Base-by-base conservation (phyloP, 2,113 vertebrate species). In the Pterocles orientalis region DNA sequence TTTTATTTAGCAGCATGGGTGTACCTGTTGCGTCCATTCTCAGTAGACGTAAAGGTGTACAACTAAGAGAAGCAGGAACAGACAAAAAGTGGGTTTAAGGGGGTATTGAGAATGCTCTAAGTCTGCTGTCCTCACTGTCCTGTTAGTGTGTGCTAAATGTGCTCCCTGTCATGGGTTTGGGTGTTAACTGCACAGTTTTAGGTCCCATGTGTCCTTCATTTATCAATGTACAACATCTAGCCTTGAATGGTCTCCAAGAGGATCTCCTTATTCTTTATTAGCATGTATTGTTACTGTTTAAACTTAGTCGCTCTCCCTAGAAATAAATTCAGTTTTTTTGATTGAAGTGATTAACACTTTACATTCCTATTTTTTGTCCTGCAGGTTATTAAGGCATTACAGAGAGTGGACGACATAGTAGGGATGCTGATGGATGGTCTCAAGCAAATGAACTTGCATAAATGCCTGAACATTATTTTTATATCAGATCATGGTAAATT, bases 401-500 rank as follows among this genome's bases (percentile, higher is more conserved):
- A 98, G 94, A 98, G 90, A 5, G 98, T 99, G 61, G 99, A 99
- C 96, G 88, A 6, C 36, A 97, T 99, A 50, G 50, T 99, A 28
- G 99, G 98, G 8, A 94, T 98, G 97, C 82, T 99, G 95, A 99
- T 99, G 99, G 98, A 99, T 58, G 98, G 98, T 23, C 98, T 99
- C 41, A 98, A 98, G 64, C 93, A 98, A 88, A 98, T 98, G 95
- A 94, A 98, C 77, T 97, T 99, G 86, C 98, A 99, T 75, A 97
- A 97, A 53, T 99, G 99, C 94, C 97, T 98, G 89, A 99, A 99
- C 86, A 80, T 99, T 68, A 97, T 99, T 80, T 94, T 99, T 73
- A 1, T 98, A 53, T 99, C 99, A 62, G 99, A 99, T 96, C 99
- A 99, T 48, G 99, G 99, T 99, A 98, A 98, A 96, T 64, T 60